A percentile compares a stretch with the other conserved stretches of the same genome.
These are phyloP conservation scores for Enteromius viviparus DNA, from an alignment of 2,797 vertebrate genomes.

Conservation along the genomic window DNA sequence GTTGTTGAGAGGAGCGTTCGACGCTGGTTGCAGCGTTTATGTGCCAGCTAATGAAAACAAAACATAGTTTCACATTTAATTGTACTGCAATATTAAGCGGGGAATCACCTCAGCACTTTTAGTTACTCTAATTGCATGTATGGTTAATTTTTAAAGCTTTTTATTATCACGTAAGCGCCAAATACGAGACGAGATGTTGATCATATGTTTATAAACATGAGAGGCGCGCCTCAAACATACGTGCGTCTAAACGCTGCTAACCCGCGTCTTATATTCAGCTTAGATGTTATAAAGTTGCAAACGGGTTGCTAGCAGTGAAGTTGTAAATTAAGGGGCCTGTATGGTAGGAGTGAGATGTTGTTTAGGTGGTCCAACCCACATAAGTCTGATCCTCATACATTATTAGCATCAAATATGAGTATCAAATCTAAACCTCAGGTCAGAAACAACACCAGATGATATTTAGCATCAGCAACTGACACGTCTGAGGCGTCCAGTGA, in stretches of 20 bases:
- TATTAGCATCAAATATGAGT: background rate
- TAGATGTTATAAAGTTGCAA: background rate
- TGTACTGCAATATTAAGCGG: background rate
- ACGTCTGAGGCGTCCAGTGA: background rate
- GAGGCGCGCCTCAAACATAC: background rate
- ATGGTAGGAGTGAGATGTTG: slow-evolving; percentile 7
- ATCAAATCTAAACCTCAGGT: background rate
- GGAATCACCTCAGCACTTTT: background rate
- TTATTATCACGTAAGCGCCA: background rate
- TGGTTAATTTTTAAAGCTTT: background rate
- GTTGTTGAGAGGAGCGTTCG: background rate
- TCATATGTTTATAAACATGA: slow-evolving; percentile 21
- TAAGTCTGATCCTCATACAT: background rate
- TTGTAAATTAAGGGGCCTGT: slow-evolving; percentile 23
- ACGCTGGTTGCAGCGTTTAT: background rate
- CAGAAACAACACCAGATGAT: background rate
- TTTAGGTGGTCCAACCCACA: slow-evolving; percentile 1
- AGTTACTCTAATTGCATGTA: background rate
- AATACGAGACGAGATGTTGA: background rate
- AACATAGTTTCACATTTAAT: background rate
- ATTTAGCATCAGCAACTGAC: background rate
- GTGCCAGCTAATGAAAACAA: slow-evolving; percentile 1
- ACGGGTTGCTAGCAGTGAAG: background rate
- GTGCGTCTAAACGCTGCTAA: background rate
- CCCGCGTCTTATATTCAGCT: background rate